These are phyloP conservation scores for Brachionus manjavacas DNA, from an alignment of 1,140 invertebrate species.

Conservation along the genomic window DNA sequence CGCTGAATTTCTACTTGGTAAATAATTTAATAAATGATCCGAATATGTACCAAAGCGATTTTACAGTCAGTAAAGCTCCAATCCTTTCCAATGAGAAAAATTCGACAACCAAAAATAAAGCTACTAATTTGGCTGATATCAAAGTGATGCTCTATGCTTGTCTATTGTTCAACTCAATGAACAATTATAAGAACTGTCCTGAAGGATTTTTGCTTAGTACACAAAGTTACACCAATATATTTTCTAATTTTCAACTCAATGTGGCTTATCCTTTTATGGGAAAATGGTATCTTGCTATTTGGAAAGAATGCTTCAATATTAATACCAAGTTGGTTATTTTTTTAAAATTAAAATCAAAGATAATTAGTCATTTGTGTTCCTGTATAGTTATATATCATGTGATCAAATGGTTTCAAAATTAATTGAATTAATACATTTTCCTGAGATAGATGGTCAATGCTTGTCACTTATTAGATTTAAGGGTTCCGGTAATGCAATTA, in stretches of 20 bases:
- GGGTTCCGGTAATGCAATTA: no score
- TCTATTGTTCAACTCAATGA: slow-evolving; percentile 29
- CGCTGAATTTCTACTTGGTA: slow-evolving; percentile 22
- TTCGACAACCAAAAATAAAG: neutral
- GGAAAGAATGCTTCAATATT: slow-evolving; percentile 41
- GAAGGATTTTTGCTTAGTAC: slow-evolving; percentile 16
- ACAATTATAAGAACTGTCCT: slow-evolving; percentile 14
- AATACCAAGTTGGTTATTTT: slow-evolving; percentile 7
- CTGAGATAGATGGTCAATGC: no score
- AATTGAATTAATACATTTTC: no score
- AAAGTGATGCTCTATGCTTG: slow-evolving; percentile 35
- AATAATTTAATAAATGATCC: slow-evolving; percentile 33
- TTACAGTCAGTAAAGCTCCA: neutral
- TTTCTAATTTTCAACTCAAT: slow-evolving; percentile 20
- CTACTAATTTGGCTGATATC: neutral
- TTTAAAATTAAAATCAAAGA: no score
- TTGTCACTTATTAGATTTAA: no score
- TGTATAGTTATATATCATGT: no score
- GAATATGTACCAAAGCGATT: neutral
- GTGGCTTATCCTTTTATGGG: slow-evolving; percentile 37
- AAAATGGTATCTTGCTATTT: slow-evolving; percentile 28
- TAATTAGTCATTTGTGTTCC: no score
- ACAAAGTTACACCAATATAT: slow-evolving; percentile 10
- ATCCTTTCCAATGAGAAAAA: neutral
- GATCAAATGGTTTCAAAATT: no score